phyloP scores from a whole-genome alignment of 1,140 invertebrate genomes.

The Magallana angulata region DNA sequence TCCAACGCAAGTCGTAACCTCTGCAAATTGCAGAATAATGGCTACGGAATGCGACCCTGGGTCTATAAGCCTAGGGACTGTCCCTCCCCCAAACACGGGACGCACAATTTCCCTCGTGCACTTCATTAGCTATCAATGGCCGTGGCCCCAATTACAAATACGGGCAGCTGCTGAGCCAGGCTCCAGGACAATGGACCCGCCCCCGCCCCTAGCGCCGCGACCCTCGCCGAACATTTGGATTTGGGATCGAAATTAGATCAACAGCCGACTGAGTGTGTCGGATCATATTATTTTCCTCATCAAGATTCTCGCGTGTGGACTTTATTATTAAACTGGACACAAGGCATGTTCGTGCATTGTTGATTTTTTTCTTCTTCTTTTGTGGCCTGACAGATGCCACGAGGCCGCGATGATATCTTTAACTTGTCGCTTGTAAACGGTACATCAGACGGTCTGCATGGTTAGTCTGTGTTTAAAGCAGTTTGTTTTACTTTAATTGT shows the following conservation, averaged over 20 bases:
- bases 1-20: neutral
- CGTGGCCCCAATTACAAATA: slow-evolving; percentile 35
- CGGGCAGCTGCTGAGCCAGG: neutral
- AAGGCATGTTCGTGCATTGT: slow-evolving; percentile 10
- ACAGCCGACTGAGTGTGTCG: slow-evolving; percentile 6
- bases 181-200: neutral
- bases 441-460: neutral
- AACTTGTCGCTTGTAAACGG: neutral
- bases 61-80: slow-evolving; percentile 10
- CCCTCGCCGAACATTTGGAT: neutral
- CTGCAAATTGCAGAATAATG: slow-evolving; percentile 32
- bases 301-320: slow-evolving; percentile 11
- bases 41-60: slow-evolving; percentile 12
- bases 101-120: slow-evolving; percentile 22
- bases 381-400: slow-evolving; percentile 37
- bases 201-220: neutral
- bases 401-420: slow-evolving; percentile 19
- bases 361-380: neutral
- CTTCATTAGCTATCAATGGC: slow-evolving; percentile 40
- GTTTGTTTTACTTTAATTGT: no score
- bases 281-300: slow-evolving; percentile 34
- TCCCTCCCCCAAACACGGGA: slow-evolving; percentile 30
- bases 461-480: no score
- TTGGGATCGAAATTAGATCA: slow-evolving; percentile 27
- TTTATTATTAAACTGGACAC: slow-evolving; percentile 25